Evolutionary conservation across 2,888 invertebrate genomes (phyloP).

Genomic region (Buathra laborator): DNA sequence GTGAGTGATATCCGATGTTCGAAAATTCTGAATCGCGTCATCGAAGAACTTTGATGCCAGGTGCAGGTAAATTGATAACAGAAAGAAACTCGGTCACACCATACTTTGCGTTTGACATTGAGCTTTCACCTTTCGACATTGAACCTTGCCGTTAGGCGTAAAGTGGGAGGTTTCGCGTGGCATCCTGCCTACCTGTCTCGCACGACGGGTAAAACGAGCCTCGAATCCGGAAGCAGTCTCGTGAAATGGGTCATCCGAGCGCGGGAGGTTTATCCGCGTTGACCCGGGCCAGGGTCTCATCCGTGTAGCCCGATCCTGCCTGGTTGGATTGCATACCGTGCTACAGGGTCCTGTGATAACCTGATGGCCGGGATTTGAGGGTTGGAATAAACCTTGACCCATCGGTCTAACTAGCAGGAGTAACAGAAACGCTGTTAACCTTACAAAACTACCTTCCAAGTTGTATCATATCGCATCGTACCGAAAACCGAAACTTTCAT

Average conservation of each 20-base stretch:
- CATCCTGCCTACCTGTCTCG: slow-evolving; percentile 16
- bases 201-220: slow-evolving; percentile 33
- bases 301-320: slow-evolving; percentile 36
- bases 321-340: slow-evolving; percentile 23
- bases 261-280: slow-evolving; percentile 54
- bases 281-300: slow-evolving; percentile 65
- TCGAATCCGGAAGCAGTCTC: slow-evolving; percentile 62
- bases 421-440: not conserved
- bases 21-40: too few species aligned
- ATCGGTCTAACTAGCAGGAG: slow-evolving; percentile 32
- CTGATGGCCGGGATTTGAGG: slow-evolving; percentile 30
- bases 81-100: slow-evolving; percentile 6
- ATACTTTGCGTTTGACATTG: slow-evolving; percentile 56
- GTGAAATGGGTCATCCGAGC: slow-evolving; percentile 73
- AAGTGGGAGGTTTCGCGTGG: slow-evolving; percentile 13
- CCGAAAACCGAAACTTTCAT: not conserved
- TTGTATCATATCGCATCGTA: not conserved
- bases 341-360: slow-evolving; percentile 3
- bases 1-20: too few species aligned
- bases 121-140: slow-evolving; percentile 68
- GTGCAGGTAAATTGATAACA: not conserved
- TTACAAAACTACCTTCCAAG: not conserved
- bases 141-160: slow-evolving; percentile 51
- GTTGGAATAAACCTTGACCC: slow-evolving; percentile 40
- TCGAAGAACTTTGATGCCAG: too few species aligned